Evolutionary conservation across 37 sponge, comb jelly and placozoan species (phyloP).

Genomic region (Theonella swinhoei): DNA sequence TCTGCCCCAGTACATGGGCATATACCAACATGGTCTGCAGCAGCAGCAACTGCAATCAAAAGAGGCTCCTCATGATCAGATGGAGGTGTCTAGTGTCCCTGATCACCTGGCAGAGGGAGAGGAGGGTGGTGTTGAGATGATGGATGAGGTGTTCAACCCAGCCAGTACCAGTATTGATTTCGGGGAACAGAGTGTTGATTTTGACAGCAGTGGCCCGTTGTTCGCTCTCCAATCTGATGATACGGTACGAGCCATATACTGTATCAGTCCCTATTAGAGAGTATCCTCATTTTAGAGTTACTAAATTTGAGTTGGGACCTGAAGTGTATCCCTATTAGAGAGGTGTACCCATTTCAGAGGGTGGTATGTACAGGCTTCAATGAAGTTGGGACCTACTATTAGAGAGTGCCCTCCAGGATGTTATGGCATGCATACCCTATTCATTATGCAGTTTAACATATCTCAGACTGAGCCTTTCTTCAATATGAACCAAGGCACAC

Average conservation of each 20-base stretch:
- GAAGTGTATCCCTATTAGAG: too few relatives aligned
- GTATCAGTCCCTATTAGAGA: too few relatives aligned
- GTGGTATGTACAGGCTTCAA: not conserved
- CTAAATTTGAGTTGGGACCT: too few relatives aligned
- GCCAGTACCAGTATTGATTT: not conserved
- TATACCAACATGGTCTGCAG: not conserved
- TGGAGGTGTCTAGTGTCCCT: too few relatives aligned
- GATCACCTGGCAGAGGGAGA: not conserved
- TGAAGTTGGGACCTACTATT: not conserved
- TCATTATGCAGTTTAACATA: not conserved
- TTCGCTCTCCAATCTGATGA: too few relatives aligned
- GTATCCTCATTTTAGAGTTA: too few relatives aligned
- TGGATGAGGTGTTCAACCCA: not conserved
- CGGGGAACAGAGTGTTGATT: not conserved
- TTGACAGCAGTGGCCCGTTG: not conserved
- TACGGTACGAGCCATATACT: too few relatives aligned
- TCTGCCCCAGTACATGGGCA: too few relatives aligned
- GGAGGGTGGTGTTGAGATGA: not conserved
- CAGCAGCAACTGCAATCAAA: not conserved
- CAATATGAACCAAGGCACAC: not conserved
- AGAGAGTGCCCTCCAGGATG: not conserved
- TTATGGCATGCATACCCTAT: not conserved
- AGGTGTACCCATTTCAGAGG: too few relatives aligned
- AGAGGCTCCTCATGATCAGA: not conserved
- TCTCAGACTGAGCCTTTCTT: not conserved